Percentiles rank a stretch among this genome's conserved stretches.
phyloP scores from a whole-genome alignment of 2,797 vertebrate species.

The Lates japonicus region DNA sequence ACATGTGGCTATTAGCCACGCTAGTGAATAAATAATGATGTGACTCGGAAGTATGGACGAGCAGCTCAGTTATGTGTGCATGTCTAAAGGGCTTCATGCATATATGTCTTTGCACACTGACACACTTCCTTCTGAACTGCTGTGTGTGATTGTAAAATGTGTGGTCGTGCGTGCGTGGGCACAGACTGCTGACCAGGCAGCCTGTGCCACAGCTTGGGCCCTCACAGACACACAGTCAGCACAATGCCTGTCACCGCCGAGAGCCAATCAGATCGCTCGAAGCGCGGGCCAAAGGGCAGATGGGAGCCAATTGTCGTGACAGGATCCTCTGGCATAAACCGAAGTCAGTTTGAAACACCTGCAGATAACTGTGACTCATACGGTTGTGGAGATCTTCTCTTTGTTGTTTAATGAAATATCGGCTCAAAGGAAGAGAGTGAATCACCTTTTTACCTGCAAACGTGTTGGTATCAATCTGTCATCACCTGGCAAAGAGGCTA shows the following conservation, averaged over 20 bases:
- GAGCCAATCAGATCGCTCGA: slow-evolving; percentile 69
- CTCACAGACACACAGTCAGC: slow-evolving; percentile 86
- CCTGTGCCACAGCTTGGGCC: slow-evolving; percentile 69
- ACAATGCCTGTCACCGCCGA: slow-evolving; percentile 79
- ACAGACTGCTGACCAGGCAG: slow-evolving; percentile 83
- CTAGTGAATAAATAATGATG: slow-evolving; percentile 76
- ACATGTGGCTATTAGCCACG: slow-evolving; percentile 71
- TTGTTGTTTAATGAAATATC: slow-evolving; percentile 1
- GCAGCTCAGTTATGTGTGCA: not conserved
- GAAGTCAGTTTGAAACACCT: slow-evolving; percentile 8
- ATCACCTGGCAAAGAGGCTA: not conserved
- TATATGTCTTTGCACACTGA: not conserved
- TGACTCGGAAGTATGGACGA: slow-evolving; percentile 8
- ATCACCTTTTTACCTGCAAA: not conserved
- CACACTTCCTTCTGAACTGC: slow-evolving; percentile 35
- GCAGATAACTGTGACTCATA: slow-evolving; percentile 12
- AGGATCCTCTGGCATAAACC: slow-evolving; percentile 29
- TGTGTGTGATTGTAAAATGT: slow-evolving; percentile 41
- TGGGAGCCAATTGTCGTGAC: slow-evolving; percentile 64
- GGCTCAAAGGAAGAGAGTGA: not conserved
- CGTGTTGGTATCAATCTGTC: not conserved
- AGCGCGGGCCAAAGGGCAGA: slow-evolving; percentile 57
- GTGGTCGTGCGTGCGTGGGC: slow-evolving; percentile 44
- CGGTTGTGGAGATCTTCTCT: not conserved
- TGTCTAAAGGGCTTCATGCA: not conserved